Conservation (phyloP, 2,888 invertebrate genomes). For the Dusona sp. region DNA sequence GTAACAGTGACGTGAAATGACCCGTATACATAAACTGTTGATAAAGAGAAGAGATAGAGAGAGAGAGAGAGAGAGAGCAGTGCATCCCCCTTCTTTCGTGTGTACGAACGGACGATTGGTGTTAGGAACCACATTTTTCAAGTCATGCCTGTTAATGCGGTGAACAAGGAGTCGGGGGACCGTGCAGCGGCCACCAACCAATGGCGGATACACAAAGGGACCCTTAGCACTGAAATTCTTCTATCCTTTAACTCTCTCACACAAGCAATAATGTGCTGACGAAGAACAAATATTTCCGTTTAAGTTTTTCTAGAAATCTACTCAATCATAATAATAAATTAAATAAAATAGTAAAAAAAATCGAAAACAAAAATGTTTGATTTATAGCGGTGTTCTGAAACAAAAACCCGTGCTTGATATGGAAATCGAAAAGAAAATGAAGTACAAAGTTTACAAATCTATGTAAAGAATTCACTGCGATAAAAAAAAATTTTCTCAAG, state of each 20-base stretch:
- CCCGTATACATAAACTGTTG: too few species aligned
- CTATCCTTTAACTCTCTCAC: not conserved
- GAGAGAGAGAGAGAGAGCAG: constrained; percentile 45
- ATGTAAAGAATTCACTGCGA: too few species aligned
- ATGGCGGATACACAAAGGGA: constrained; percentile 76
- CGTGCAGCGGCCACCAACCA: constrained; percentile 65
- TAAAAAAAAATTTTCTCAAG: not conserved
- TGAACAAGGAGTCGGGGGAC: constrained; percentile 72
- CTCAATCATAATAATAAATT: not conserved
- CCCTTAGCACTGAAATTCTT: constrained; percentile 6
- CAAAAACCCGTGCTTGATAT: too few species aligned
- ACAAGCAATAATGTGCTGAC: not conserved
- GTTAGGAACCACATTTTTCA: constrained; percentile 83
- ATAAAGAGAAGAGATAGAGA: constrained; percentile 47
- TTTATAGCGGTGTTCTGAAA: too few species aligned
- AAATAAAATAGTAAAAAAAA: not conserved
- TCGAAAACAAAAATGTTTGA: not conserved
- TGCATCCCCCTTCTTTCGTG: constrained; percentile 56
- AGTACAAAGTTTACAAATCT: too few species aligned
- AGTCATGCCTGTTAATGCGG: constrained; percentile 83
- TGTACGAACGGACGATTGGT: constrained; percentile 77
- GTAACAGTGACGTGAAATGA: too few species aligned
- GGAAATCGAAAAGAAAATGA: too few species aligned
- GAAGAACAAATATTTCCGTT: not conserved
- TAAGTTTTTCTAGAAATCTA: not conserved